Evolutionary conservation across 2,888 invertebrate genomes (phyloP), one percentile per base, ranked within the genome.

Genomic region (Eutolmus rufibarbis): DNA sequence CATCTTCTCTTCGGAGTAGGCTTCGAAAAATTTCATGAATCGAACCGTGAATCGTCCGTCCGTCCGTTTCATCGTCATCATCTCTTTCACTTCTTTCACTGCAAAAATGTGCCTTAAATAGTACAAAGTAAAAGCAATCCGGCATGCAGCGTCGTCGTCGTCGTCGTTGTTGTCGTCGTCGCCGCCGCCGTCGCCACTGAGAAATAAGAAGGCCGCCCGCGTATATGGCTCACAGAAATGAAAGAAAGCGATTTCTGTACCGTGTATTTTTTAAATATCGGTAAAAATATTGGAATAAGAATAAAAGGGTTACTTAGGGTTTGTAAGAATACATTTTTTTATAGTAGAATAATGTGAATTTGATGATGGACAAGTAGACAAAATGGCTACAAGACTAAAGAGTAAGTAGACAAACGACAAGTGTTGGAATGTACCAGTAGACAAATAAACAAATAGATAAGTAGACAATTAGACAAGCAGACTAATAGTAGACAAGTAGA

Each of bases 21-120:
- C 19, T 56, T 56, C 3, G 12, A 0, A 57, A 57, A 57, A 57
- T n/a, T 19, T 57, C 57, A 57, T 57, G 57, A 57, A 57, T 57
- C 57, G 23, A 57, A 57, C 57, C 57, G n/a, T 16, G 57, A 57
- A 57, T 1, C 57, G 19, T 19, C 23, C 57, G 19, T 19, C 23
- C 23, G 19, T 5, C 23, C 23, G 43, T 3, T 43, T 43, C 43
- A 43, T 51, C 51, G n/a, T 51, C 19, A 19, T 37, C 82, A 23
- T 82, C 82, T 82, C 82, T 82, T 82, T 82, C 66, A 57, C 56
- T 37, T 74, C 74, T 85, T 85, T 85, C 85, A 85, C 85, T 46
- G 46, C 74, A 85, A 85, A 74, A 85, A 85, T 85, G 85, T 74
- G 85, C 85, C 74, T 85, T 74, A 74, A 85, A 85, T 85, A 74